Evolutionary conservation across 2,888 invertebrate genomes (phyloP).

Genomic region (Himalopsyche tibetana): DNA sequence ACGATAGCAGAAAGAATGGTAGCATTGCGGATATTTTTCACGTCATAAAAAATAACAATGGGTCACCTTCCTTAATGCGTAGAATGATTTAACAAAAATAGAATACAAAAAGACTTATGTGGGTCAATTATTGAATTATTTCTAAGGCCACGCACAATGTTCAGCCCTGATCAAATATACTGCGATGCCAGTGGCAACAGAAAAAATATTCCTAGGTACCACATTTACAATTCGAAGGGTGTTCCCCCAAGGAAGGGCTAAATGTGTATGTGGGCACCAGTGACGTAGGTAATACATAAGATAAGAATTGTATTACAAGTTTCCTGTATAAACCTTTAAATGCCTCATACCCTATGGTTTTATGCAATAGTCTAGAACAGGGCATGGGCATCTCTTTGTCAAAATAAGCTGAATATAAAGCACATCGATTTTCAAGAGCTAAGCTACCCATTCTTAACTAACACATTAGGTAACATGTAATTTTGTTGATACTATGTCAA

Average conservation of each 20-base stretch:
- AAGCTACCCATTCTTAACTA: no score
- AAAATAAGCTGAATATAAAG: no score
- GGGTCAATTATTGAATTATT: slow-evolving; percentile 23
- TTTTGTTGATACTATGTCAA: no score
- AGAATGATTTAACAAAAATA: slow-evolving; percentile 12
- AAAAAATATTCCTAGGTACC: not conserved
- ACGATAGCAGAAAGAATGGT: no score
- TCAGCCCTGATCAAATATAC: not conserved
- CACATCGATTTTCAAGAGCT: no score
- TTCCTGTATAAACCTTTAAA: no score
- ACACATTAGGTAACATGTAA: no score
- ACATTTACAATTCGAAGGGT: slow-evolving; percentile 40
- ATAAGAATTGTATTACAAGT: no score
- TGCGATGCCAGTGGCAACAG: slow-evolving; percentile 37
- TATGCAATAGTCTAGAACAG: no score
- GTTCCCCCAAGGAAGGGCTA: slow-evolving; percentile 27
- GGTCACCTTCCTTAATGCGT: not conserved
- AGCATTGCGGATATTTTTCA: not conserved
- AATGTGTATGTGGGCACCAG: not conserved
- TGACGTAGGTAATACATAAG: not conserved
- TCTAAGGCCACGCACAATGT: not conserved
- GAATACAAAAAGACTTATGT: not conserved
- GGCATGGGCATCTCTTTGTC: no score
- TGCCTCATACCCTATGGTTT: no score
- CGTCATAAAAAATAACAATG: not conserved